These are phyloP conservation scores for Solea solea DNA, from an alignment of 2,113 vertebrate species.

Conservation along the genomic window DNA sequence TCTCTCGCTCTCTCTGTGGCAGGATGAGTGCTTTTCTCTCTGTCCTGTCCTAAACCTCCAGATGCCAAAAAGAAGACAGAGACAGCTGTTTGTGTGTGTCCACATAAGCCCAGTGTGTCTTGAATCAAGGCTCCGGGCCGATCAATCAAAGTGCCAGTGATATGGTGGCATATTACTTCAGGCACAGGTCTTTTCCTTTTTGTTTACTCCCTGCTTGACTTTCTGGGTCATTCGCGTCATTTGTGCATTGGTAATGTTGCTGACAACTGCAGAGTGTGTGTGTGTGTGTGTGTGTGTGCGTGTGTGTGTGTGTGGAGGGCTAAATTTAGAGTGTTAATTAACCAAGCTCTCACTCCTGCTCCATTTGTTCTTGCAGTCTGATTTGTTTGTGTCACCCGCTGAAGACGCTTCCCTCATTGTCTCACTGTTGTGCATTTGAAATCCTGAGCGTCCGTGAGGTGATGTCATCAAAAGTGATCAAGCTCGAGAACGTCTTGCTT, in stretches of 20 bases:
- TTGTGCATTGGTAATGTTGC: constrained; percentile 40
- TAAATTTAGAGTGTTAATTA: constrained; percentile 73
- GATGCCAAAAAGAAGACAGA: constrained; percentile 20
- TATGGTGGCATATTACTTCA: background rate
- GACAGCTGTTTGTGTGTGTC: constrained; percentile 5
- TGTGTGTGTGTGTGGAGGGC: constrained; percentile 39
- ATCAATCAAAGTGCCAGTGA: background rate
- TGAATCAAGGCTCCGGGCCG: background rate
- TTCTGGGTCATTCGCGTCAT: constrained; percentile 42
- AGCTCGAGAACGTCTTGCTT: background rate
- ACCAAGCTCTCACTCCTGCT: constrained; percentile 45
- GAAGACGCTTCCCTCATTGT: constrained; percentile 1
- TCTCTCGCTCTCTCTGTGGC: background rate
- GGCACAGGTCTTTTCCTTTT: background rate
- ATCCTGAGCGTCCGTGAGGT: background rate
- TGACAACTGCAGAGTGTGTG: constrained; percentile 38
- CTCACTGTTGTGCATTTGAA: background rate
- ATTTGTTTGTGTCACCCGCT: constrained; percentile 50
- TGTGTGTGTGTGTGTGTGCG: constrained; percentile 23
- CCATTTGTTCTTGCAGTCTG: constrained; percentile 43
- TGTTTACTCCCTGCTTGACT: constrained; percentile 4
- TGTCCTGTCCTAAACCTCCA: constrained; percentile 17
- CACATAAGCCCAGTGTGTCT: background rate
- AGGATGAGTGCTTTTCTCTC: background rate
- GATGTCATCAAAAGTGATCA: background rate